phyloP scores from a whole-genome alignment of 1,140 invertebrate genomes.

The Ceratosolen solmsi region DNA sequence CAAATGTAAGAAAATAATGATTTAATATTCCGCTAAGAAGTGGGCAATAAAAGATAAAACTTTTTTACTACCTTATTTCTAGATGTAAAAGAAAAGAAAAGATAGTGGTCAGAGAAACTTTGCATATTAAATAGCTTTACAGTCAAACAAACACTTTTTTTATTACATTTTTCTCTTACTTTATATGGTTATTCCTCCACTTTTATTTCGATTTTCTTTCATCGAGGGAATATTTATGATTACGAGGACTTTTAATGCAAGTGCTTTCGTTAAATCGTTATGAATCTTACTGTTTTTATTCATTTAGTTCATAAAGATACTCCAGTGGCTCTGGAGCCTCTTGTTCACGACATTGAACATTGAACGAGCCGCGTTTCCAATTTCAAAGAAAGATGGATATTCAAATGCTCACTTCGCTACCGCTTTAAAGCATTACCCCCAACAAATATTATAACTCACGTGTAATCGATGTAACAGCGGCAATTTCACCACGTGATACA shows the following conservation, averaged over 20 bases:
- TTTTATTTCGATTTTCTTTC: constrained; percentile 51
- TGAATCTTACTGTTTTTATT: constrained; percentile 40
- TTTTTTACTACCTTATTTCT: constrained; percentile 43
- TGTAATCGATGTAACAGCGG: background rate
- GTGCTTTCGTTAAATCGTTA: constrained; percentile 42
- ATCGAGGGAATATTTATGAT: constrained; percentile 51
- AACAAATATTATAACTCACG: constrained; percentile 31
- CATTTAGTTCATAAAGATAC: constrained; percentile 39
- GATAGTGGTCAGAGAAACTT: constrained; percentile 38
- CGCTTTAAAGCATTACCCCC: background rate
- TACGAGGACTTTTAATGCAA: constrained; percentile 40
- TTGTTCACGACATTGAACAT: background rate
- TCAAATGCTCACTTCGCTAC: too few species aligned
- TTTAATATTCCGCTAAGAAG: constrained; percentile 50
- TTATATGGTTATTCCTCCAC: constrained; percentile 36
- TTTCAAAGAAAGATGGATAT: background rate
- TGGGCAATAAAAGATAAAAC: constrained; percentile 46
- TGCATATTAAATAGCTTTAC: constrained; percentile 49
- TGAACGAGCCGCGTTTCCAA: constrained; percentile 17
- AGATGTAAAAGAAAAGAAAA: constrained; percentile 29
- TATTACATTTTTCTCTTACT: constrained; percentile 37
- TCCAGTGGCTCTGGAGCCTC: background rate
- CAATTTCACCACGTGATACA: constrained; percentile 4
- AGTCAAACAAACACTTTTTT: constrained; percentile 50
- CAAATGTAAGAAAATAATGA: constrained; percentile 52